Evolutionary conservation across 2,888 invertebrate species (phyloP), one percentile per base, ranked within the genome.

Genomic region (Andrena haemorrhoa): DNA sequence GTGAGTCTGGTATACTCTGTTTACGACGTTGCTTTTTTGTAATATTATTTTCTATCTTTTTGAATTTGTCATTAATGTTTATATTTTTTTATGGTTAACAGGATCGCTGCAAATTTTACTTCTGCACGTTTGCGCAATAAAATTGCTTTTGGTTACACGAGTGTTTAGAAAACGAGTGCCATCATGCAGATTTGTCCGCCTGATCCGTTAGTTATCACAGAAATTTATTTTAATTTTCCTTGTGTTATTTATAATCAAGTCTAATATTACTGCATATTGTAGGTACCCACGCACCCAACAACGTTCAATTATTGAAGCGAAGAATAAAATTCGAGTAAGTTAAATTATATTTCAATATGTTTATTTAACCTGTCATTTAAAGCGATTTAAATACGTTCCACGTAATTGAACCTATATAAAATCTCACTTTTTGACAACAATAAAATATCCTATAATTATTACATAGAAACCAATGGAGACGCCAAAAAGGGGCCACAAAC

Each of bases 161-260:
- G n/a, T n/a, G n/a, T n/a, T n/a, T n/a, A n/a, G 20, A 61, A 35
- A n/a, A n/a, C 49, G 8, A 2, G n/a, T n/a, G 51, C 41, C 51
- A 90, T 76, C 74, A 93, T 93, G 93, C 89, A 93, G 77, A 92
- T 93, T 80, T 91, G 92, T 79, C 76, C 86, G 33, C 49, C 88
- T 53, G 70, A 86, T 12, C 87, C 88, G 93, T 93, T 82, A 91
- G 92, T 85, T 51, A 26, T 6, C 47, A 41, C 49, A 75, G 58
- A 56, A 23, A 71, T 69, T 4, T 53, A 53, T 12, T 20, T 4
- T 53, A 23, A 12, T 41, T 31, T 49, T 47, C 5, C 8, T n/a
- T 33, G 2, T 63, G 47, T 26, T 60, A 12, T 60, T 56, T 33
- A 29, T 12, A 31, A 20, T 12, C 7, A 23, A 29, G 26, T 20